Evolutionary conservation across 2,888 invertebrate genomes (phyloP), one percentile per base, ranked within the genome.

Genomic region (Ischnus inquisitorius): DNA sequence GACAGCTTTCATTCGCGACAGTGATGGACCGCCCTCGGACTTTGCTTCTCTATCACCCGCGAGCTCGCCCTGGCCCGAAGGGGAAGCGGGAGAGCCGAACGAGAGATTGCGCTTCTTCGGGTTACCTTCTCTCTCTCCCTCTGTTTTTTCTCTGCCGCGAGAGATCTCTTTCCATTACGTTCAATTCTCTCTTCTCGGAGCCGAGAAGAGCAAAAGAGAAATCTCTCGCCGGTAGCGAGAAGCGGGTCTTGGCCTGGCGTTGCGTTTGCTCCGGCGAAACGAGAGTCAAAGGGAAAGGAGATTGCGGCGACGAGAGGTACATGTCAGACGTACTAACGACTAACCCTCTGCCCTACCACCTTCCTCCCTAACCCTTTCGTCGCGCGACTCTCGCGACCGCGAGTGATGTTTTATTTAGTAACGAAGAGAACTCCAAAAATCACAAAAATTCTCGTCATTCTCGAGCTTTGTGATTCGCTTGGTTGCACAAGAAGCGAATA

Each of bases 401-500:
- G 85, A 91, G 90, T 92, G 92, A 92, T 92, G 92, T 92, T 92
- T 92, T 92, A 92, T 92, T 92, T 92, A 92, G 91, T 89, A 90
- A 34, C 88, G 89, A 87, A 89, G 64, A 71, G 28, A 62, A 89
- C 88, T 89, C 88, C 88, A 89, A 91, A 91, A 91, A 90, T 91
- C 51, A 22, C 74, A 67, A 34, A 62, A 77, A 72, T 79, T 79
- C 75, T 69, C 12, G 12, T 16, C 54, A 28, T n/a, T 19, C 8
- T 57, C 19, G 16, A 3, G 6, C 19, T 16, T 22, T 41, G 28
- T 12, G 8, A 1, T 4, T 14, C 16, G 10, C 12, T n/a, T 34
- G 12, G 28, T 28, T 14, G 12, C 12, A 39, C 41, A 69, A 72
- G 25, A 69, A 25, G 2, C 25, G 68, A 3, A 14, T 10, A 5